Percentiles rank a stretch among this genome's conserved stretches.
Conservation (phyloP, 2,888 invertebrate species). For the Cephus pulcher region DNA sequence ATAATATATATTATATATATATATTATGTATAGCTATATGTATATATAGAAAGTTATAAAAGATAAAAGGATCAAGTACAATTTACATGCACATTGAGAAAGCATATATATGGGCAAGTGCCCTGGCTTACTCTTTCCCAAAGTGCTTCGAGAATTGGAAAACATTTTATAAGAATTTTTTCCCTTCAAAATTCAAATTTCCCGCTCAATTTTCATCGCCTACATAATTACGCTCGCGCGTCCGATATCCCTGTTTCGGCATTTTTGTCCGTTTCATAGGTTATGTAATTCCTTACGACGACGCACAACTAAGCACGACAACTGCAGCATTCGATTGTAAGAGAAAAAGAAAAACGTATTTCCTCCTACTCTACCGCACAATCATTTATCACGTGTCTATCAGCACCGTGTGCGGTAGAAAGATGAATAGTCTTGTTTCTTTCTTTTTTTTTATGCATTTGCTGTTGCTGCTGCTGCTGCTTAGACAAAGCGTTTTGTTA, state of each 20-base stretch:
- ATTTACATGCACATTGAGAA: constrained; percentile 38
- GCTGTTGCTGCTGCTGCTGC: constrained; percentile 8
- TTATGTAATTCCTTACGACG: not conserved
- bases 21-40: constrained; percentile 6
- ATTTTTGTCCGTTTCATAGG: not conserved
- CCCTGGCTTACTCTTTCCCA: constrained; percentile 7
- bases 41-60: constrained; percentile 53
- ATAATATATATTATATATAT: constrained; percentile 21
- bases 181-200: not conserved
- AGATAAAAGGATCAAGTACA: constrained; percentile 53
- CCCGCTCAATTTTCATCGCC: not conserved
- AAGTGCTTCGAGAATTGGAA: not conserved
- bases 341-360: not conserved
- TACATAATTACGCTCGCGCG: not conserved
- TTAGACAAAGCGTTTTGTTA: constrained; percentile 29
- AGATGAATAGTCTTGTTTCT: not conserved
- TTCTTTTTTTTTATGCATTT: not conserved
- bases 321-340: not conserved
- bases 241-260: not conserved
- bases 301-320: not conserved
- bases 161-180: not conserved
- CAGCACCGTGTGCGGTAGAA: not conserved
- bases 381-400: not conserved
- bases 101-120: not conserved
- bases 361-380: not conserved